A percentile compares a stretch with the other conserved stretches of the same genome.
These are phyloP conservation scores for Pachypsylla venusta DNA, from an alignment of 1,140 invertebrate genomes.

Conservation along the genomic window DNA sequence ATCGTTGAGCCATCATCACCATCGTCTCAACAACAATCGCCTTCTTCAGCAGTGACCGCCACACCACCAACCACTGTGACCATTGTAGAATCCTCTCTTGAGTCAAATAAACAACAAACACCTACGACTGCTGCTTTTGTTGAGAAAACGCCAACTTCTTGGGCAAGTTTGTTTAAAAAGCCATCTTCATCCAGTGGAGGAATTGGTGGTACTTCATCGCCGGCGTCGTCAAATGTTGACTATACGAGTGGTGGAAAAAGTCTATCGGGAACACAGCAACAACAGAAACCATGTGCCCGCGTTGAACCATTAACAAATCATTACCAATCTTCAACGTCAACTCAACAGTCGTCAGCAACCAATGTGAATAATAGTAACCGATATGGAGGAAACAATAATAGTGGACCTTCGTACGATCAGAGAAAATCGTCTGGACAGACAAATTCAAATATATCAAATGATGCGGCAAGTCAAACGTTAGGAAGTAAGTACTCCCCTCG, in stretches of 20 bases:
- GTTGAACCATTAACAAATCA: neutral
- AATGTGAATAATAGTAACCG: neutral
- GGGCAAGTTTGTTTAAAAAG: neutral
- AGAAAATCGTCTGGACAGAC: neutral
- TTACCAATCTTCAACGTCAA: neutral
- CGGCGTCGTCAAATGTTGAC: neutral
- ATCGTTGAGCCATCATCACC: no score
- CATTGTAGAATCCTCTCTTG: no score
- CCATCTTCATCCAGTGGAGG: neutral
- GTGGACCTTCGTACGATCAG: no score
- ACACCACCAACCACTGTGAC: no score
- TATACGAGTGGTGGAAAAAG: neutral
- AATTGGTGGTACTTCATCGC: neutral
- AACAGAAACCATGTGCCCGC: conserved; percentile 3
- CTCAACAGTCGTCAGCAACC: neutral
- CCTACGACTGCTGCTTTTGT: no score
- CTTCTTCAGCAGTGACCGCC: no score
- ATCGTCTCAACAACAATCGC: no score
- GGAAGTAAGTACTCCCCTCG: neutral
- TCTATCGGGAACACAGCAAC: no score
- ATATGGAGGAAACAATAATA: neutral
- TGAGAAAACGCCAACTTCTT: no score
- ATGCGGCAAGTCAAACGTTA: neutral
- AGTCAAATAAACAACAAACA: no score
- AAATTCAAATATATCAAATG: neutral